Base-by-base conservation (phyloP, 2,888 invertebrate genomes). In the Lottia gigantea region DNA sequence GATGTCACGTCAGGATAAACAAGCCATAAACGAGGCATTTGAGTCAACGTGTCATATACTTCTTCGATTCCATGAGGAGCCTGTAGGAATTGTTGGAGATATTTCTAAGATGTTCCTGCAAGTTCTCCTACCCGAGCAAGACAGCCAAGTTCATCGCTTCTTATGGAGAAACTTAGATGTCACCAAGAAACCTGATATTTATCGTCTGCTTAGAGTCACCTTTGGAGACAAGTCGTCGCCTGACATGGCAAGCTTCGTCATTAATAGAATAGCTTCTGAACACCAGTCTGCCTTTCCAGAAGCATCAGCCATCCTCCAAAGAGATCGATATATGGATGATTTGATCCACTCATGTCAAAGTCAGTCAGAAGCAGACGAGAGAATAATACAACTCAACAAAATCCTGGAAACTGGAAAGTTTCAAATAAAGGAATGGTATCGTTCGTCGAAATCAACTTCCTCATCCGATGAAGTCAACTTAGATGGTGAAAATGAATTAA, bases 251-350 rank as follows among this genome's bases (percentile, higher is more conserved):
- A 66, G 49, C 61, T 69, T 62, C 46, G 66, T 67, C 55, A 68
- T 72, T 46, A 31, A 66, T 1, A 64, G 46, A 8, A 66, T 66
- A 15, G 69, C 69, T 26, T 16, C 47, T 8, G 64, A 65, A 15
- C 8, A 40, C 31, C 12, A 66, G 46, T 16, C 19, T 12, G 25
- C 45, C 12, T 68, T 55, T 61, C 65, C 68, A 14, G 68, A 71
- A n/a, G 68, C 68, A 26, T 14, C 71, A 23, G 49, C 31, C 55
- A 65, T 68, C 12, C n/a, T 71, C 15, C n/a, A 46, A 31, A 16
- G 62, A 25, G 68, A 71, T 47, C 23, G 71, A 11, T 68, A 71
- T 55, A 67, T 71, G 63, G 71, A 65, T 45, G 71, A 71, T 46
- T 15, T 66, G 3, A 62, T 71, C 15, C 62, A 62, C 23, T 71